Base-by-base conservation (phyloP, 2,113 vertebrate species). In the Corythornis madagascariensis region DNA sequence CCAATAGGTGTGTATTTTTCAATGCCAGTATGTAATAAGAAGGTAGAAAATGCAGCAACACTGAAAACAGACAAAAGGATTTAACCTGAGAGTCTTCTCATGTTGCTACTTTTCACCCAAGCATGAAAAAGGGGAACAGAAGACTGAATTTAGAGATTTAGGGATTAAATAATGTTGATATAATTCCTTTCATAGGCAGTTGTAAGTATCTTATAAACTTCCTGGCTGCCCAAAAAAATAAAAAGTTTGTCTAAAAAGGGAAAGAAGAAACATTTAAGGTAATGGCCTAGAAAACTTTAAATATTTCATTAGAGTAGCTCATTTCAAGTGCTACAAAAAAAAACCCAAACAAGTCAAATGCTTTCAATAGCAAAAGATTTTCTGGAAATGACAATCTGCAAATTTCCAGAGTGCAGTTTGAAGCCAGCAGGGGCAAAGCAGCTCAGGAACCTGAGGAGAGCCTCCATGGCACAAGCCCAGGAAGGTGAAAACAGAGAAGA, bases 231-330 rank as follows among this genome's bases (percentile, higher is more conserved):
- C 19, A 89, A 93, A 84, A 16, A 15, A 89, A 85, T 66, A 74
- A 60, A 31, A 83, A 21, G 7, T n/a, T 90, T 82, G 22, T 73
- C 55, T 60, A 35, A 63, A 82, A 70, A 29, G 38, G 22, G 28
- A 35, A 89, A 76, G 42, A 84, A 67, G 11, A 84, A 91, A 73
- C 56, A 43, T 59, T 90, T 76, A 74, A 76, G 59, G 63, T 95
- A 93, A 96, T 70, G 80, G 71, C 42, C 59, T 82, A 70, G 25
- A 79, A 84, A 90, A 17, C 6, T 10, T 38, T 92, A 56, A 93
- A 93, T 93, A 95, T 93, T 96, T 93, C 20, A 94, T 92, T 26
- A 93, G 47, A 82, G 38, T 20, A 92, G 15, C 47, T 90, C 52
- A 92, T 92, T 55, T 79, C 19, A 85, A 79, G 50, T 57, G 52